Conservation (phyloP, 2,888 invertebrate genomes). For the Hymenopus coronatus region DNA sequence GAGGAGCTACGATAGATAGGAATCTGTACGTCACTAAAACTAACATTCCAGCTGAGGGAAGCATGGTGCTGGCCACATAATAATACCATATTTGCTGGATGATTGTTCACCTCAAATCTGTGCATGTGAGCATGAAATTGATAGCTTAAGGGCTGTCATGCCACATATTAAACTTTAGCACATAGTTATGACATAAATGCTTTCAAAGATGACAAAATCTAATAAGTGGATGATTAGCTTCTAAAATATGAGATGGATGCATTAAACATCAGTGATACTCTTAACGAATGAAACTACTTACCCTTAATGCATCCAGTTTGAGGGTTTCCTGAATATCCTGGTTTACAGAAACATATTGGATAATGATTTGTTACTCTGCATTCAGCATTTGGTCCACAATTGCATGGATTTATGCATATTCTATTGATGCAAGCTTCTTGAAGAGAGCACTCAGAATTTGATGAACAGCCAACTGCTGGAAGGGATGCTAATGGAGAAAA, state of each 20-base stretch:
- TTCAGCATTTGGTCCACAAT: constrained; percentile 78
- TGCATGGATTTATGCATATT: constrained; percentile 78
- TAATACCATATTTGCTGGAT: too few relatives aligned
- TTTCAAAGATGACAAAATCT: too few relatives aligned
- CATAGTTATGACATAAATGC: too few relatives aligned
- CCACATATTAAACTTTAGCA: too few relatives aligned
- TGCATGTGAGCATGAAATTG: too few relatives aligned
- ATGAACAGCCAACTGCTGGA: constrained; percentile 68
- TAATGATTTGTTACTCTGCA: constrained; percentile 81
- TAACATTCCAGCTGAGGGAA: too few relatives aligned
- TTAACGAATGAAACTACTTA: constrained; percentile 42
- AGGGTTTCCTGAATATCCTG: constrained; percentile 82
- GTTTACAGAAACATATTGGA: constrained; percentile 78
- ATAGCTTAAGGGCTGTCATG: too few relatives aligned
- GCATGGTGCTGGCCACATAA: too few relatives aligned
- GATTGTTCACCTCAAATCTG: too few relatives aligned
- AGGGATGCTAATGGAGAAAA: constrained; percentile 6
- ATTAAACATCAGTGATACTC: background rate
- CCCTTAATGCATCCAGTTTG: constrained; percentile 75
- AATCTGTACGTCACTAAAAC: too few relatives aligned
- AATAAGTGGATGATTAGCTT: too few relatives aligned
- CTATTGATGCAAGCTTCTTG: constrained; percentile 81
- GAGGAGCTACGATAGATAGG: too few relatives aligned
- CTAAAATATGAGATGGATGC: background rate
- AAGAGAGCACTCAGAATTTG: constrained; percentile 76